These are phyloP conservation scores for Morus bassanus DNA, from an alignment of 2,797 vertebrate species.

Conservation along the genomic window DNA sequence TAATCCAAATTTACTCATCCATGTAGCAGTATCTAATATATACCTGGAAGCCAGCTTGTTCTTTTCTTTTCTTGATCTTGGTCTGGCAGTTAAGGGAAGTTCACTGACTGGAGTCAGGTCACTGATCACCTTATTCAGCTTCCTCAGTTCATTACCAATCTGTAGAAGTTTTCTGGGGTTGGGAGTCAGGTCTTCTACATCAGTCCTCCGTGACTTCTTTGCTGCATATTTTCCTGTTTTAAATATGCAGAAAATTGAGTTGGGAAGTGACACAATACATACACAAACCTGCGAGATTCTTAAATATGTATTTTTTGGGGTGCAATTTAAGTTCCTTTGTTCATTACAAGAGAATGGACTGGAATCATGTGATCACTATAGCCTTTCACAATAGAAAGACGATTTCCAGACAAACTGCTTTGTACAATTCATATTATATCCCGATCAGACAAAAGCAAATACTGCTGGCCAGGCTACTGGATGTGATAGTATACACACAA, in stretches of 20 bases:
- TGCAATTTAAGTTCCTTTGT: neutral
- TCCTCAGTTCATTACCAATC: conserved; percentile 94
- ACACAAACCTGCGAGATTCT: neutral
- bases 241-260: neutral
- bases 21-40: neutral
- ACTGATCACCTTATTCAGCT: conserved; percentile 97
- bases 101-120: conserved; percentile 97
- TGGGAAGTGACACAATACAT: neutral
- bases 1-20: neutral
- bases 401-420: conserved; percentile 27
- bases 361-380: neutral
- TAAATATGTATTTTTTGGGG: neutral
- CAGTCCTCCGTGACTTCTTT: conserved; percentile 96
- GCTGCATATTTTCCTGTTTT: conserved; percentile 89
- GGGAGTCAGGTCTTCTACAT: conserved; percentile 97
- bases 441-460: conserved; percentile 46
- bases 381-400: conserved; percentile 24
- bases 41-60: conserved; percentile 99
- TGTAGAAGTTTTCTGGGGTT: conserved; percentile 97
- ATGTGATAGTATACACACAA: neutral
- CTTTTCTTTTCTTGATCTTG: conserved; percentile 97
- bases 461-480: neutral
- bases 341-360: neutral
- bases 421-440: conserved; percentile 11
- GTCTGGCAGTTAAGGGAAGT: conserved; percentile 92